Evolutionary conservation across 2,797 vertebrate species (phyloP), one percentile per base, ranked within the genome.

Genomic region (Acanthurus tractus): DNA sequence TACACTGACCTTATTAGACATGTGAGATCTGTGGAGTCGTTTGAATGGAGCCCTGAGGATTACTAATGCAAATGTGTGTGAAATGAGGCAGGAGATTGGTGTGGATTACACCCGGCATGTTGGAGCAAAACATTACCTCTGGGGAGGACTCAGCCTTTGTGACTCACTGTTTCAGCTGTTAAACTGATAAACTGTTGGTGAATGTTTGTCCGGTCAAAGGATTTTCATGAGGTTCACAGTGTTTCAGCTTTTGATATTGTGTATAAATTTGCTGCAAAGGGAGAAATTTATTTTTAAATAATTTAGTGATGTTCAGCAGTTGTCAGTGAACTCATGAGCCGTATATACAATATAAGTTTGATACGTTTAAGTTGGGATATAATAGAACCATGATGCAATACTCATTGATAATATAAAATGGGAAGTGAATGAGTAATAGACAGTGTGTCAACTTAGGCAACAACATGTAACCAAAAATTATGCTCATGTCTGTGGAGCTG

Each of bases 61-160:
- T 38, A 40, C 64, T 49, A 62, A 82, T 78, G 76, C 49, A 88
- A 83, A 86, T 87, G 54, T 56, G 42, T 52, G 66, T 74, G 65
- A 84, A 87, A 86, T 73, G 56, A 84, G 42, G 64, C 70, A 63
- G 56, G 36, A 75, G 61, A 78, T 73, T 52, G 58, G 17, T 79
- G 58, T 53, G 69, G 82, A 86, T 84, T 82, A 72, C 61, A 74
- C 2, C 36, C 36, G 49, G 53, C 70, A 46, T 79, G 81, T 70
- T 46, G 63, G 29, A 71, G 78, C 75, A 71, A 77, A 84, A 71
- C 78, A 77, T 73, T 48, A n/a, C 55, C 71, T 72, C 78, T 42
- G 46, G 73, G 59, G 65, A 69, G 49, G 64, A 69, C 68, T 68
- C 64, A 71, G 44, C 50, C 8, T 53, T 23, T 36, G 42, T 23